Evolutionary conservation across 1,140 invertebrate genomes (phyloP).

Genomic region (Achatina immaculata): DNA sequence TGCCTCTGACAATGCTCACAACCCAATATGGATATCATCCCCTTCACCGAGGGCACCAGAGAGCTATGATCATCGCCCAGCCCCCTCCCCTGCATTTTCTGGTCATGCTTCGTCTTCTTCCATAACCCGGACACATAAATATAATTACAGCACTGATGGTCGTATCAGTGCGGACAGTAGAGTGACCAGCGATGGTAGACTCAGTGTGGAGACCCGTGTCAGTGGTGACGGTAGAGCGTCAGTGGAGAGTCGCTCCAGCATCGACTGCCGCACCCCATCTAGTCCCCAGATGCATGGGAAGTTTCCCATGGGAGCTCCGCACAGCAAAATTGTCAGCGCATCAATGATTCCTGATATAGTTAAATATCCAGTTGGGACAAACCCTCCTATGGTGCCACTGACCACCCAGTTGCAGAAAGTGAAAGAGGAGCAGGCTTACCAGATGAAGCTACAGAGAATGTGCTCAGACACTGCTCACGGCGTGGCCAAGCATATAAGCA

Average conservation of each 20-base stretch:
- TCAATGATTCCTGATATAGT: slow-evolving; percentile 15
- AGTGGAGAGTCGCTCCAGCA: slow-evolving; percentile 23
- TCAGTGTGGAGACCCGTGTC: background rate
- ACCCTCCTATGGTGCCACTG: slow-evolving; percentile 30
- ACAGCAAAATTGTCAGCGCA: background rate
- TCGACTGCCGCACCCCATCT: background rate
- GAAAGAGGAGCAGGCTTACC: slow-evolving; percentile 29
- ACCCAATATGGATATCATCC: slow-evolving; percentile 32
- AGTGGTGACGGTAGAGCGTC: slow-evolving; percentile 14
- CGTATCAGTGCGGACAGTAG: slow-evolving; percentile 5
- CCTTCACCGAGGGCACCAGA: slow-evolving; percentile 22
- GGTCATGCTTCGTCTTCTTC: background rate
- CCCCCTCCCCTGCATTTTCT: slow-evolving; percentile 22
- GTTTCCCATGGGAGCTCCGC: background rate
- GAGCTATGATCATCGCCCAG: background rate
- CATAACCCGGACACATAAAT: background rate
- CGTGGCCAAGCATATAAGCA: slow-evolving; percentile 2
- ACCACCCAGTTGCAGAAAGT: slow-evolving; percentile 36
- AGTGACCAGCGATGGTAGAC: background rate
- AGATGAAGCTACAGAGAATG: slow-evolving; percentile 35
- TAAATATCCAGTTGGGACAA: background rate
- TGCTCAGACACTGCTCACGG: background rate
- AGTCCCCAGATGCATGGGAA: slow-evolving; percentile 12
- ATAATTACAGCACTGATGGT: slow-evolving; percentile 11
- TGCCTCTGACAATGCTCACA: background rate